Conservation (phyloP, 2,113 vertebrate species). For the Numenius arquata region DNA sequence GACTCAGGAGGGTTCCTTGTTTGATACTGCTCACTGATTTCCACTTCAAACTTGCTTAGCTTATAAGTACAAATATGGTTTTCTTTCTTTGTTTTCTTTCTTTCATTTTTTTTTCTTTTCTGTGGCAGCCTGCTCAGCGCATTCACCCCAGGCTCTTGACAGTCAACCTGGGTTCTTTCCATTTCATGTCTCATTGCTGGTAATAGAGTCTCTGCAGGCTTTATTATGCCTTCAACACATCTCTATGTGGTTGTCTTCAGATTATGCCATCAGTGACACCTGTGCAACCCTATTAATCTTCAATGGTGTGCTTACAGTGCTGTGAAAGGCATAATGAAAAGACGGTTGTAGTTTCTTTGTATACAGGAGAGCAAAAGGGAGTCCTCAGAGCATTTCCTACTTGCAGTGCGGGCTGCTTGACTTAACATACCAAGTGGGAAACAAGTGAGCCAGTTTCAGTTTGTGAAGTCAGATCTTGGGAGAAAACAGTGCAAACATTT, state of each 20-base stretch:
- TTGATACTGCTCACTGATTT: background rate
- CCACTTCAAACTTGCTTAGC: background rate
- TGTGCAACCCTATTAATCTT: background rate
- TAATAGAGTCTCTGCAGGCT: background rate
- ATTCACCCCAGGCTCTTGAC: background rate
- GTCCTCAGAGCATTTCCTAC: background rate
- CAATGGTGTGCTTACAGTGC: background rate
- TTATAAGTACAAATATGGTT: background rate
- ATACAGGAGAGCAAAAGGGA: background rate
- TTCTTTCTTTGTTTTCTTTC: background rate
- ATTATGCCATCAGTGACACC: background rate
- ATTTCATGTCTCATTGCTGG: background rate
- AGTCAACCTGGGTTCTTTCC: background rate
- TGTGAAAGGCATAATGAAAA: background rate
- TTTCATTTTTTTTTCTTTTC: background rate
- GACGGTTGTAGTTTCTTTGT: background rate
- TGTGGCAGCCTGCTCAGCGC: background rate
- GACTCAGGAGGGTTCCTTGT: background rate
- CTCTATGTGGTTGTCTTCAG: background rate
- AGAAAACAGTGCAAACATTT: background rate
- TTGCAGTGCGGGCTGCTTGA: rapidly evolving
- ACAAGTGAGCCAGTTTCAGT: background rate
- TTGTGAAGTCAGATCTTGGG: background rate
- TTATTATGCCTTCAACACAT: background rate
- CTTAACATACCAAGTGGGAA: background rate